Evolutionary conservation across 2,113 vertebrate genomes (phyloP).

Genomic region (Scomber scombrus): DNA sequence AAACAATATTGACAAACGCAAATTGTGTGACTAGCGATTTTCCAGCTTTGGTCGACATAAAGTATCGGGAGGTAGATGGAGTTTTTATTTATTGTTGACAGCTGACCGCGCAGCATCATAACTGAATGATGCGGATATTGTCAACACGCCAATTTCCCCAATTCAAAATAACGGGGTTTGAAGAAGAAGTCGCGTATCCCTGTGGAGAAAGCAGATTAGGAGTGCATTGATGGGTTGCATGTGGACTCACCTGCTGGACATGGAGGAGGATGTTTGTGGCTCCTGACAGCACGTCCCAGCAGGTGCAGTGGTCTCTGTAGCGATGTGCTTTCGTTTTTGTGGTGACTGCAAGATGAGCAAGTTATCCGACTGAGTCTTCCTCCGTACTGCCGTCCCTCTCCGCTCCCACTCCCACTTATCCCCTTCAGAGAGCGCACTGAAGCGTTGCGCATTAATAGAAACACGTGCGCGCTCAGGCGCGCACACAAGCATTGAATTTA

Average conservation of each 20-base stretch:
- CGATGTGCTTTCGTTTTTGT: conserved; percentile 44
- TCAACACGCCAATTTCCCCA: not conserved
- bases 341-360: conserved; percentile 32
- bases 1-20: not conserved
- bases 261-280: conserved; percentile 27
- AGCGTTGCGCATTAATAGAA: conserved; percentile 70
- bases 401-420: conserved; percentile 77
- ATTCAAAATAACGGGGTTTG: not conserved
- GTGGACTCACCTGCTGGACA: conserved; percentile 72
- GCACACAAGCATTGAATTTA: conserved; percentile 17
- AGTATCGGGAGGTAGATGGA: no score
- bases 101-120: not conserved
- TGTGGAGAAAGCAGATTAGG: not conserved
- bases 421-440: conserved; percentile 65
- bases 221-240: not conserved
- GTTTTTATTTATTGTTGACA: conserved; percentile 1
- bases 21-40: not conserved
- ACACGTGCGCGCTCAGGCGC: conserved; percentile 60
- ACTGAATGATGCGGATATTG: not conserved
- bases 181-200: not conserved
- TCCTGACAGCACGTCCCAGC: conserved; percentile 50
- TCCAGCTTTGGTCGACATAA: not conserved
- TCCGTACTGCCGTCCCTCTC: conserved; percentile 64
- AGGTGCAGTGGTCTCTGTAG: conserved; percentile 55
- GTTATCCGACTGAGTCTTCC: conserved; percentile 58